Evolutionary conservation across 2,888 invertebrate species (phyloP).

Genomic region (Imbricaverruca yamaguchii): DNA sequence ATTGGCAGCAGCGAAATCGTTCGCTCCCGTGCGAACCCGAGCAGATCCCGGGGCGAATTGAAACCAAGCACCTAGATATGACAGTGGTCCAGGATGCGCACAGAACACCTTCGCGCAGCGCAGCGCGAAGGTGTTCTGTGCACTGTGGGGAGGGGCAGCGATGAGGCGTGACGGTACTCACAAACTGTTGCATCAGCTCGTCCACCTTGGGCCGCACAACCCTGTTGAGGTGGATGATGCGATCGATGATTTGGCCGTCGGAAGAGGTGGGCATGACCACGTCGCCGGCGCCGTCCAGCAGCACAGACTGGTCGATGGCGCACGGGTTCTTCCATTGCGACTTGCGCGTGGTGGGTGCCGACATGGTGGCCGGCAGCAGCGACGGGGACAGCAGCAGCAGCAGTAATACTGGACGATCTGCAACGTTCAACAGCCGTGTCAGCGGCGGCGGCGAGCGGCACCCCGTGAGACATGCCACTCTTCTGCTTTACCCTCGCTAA

Average conservation of each 20-base stretch:
- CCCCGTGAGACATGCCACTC: no score
- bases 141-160: no score
- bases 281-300: not conserved
- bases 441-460: not conserved
- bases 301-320: not conserved
- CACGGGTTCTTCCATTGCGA: constrained; percentile 18
- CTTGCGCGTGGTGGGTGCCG: not conserved
- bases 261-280: not conserved
- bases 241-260: not conserved
- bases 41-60: no score
- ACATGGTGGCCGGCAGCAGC: not conserved
- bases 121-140: no score
- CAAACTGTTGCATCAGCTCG: not conserved
- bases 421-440: not conserved
- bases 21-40: no score
- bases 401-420: not conserved
- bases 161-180: not conserved
- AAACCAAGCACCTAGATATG: no score
- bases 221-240: constrained; percentile 4
- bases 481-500: no score
- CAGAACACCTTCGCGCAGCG: no score
- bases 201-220: constrained; percentile 4
- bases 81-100: no score
- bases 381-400: not conserved
- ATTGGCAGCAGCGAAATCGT: no score